Base-by-base conservation (phyloP, 2,888 invertebrate species). In the Apodemia mormo region DNA sequence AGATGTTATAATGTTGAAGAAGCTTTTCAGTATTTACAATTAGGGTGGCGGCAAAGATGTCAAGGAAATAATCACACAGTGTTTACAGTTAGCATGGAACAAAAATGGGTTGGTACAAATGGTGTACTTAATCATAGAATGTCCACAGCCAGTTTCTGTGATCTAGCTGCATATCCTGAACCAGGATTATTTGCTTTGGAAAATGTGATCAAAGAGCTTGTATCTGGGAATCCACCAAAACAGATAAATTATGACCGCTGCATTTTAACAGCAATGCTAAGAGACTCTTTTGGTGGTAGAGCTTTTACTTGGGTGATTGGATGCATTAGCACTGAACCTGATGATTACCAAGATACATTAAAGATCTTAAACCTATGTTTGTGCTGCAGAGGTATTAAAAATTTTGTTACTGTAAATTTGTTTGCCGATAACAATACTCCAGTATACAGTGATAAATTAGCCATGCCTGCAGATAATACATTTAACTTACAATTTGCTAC, bases 401-500 rank as follows among this genome's bases (percentile, higher is more conserved):
- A 96, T 83, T 94, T 94, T 86, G 96, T 96, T 0, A 95, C 96
- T 30, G 95, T 96, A 66, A 96, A 96, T 82, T 94, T 96, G 5
- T 96, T 95, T 86, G 95, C 95, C 58, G 95, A 95, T 77, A 94
- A 95, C 78, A 95, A 95, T 76, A 95, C 94, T 12, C 94, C 94
- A 30, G 92, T 95, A 1, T 90, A 86, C 67, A 74, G 84, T 65
- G 92, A 93, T n/a, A 92, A 92, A 72, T 71, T 84, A 65, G 77
- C 85, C 12, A 72, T 87, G 69, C 87, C 86, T 70, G 76, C 82
- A 73, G 91, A 91, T 54, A 90, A 85, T 76, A 88, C 88, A 79
- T 96, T 97, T 82, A 96, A 96, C 56, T 86, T 97, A 70, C 96
- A 97, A 85, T 97, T 97, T 92, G 97, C 97, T 14, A 96, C 97